phyloP scores from a whole-genome alignment of 2,797 vertebrate species.

The Lithobates sylvaticus region DNA sequence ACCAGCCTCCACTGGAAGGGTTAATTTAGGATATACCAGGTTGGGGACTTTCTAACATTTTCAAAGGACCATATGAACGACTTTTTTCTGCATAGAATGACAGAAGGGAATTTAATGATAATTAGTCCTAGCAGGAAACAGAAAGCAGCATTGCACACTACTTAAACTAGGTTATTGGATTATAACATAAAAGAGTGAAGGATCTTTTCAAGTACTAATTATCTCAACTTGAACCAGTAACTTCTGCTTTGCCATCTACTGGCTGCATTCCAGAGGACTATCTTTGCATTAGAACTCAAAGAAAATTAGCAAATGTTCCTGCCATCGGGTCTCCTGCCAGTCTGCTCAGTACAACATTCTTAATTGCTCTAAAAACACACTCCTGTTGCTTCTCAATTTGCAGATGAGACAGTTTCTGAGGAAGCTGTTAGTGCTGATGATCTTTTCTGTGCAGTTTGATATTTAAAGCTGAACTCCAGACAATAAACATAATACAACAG shows the following conservation, averaged over 20 bases:
- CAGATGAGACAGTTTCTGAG: conserved; percentile 5
- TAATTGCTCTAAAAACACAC: conserved; percentile 34
- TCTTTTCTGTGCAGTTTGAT: too few species aligned
- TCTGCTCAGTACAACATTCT: conserved; percentile 20
- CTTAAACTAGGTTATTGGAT: conserved; percentile 18
- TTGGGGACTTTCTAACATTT: too few species aligned
- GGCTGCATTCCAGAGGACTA: conserved; percentile 18
- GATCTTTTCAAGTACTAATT: conserved; percentile 18
- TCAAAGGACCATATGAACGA: too few species aligned
- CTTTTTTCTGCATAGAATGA: too few species aligned
- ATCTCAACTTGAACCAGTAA: conserved; percentile 13
- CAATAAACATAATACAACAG: too few species aligned
- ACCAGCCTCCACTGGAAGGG: too few species aligned
- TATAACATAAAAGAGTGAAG: conserved; percentile 23
- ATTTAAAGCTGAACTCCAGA: too few species aligned
- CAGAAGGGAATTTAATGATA: not conserved
- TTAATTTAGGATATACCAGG: too few species aligned
- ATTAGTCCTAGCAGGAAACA: conserved; percentile 4
- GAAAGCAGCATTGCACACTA: not conserved
- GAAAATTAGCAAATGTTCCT: conserved; percentile 34
- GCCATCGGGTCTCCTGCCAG: conserved; percentile 28
- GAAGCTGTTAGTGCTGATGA: too few species aligned
- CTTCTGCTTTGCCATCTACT: conserved; percentile 2
- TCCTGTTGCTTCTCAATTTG: conserved; percentile 25
- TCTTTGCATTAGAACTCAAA: not conserved